Percentiles rank a stretch among this genome's conserved stretches.
phyloP scores from a whole-genome alignment of 2,888 invertebrate species.

The Idaea biselata region DNA sequence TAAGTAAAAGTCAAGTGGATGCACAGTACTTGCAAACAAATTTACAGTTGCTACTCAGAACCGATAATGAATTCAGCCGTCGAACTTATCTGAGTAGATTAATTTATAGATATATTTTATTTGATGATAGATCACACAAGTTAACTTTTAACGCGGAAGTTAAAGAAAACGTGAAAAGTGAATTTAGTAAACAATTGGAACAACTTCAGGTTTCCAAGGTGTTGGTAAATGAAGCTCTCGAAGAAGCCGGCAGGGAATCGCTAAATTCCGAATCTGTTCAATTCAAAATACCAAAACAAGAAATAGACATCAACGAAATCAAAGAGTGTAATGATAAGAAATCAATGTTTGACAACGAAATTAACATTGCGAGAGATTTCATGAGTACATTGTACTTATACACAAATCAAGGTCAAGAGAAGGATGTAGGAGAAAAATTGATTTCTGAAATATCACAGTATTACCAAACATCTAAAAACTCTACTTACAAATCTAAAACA shows the following conservation, averaged over 20 bases:
- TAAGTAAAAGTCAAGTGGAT: background rate
- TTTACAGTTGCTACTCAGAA: background rate
- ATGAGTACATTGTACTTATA: background rate
- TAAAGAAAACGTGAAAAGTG: background rate
- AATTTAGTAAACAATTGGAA: background rate
- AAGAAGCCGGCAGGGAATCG: background rate
- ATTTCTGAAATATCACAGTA: background rate
- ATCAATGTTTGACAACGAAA: background rate
- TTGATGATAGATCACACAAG: background rate
- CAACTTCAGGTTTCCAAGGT: background rate
- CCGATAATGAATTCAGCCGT: background rate
- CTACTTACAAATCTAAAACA: background rate
- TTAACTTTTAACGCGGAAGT: background rate
- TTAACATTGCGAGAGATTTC: background rate
- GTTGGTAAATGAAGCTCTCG: background rate
- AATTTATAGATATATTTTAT: background rate
- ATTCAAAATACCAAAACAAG: background rate
- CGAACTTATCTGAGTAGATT: background rate
- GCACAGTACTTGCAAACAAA: background rate
- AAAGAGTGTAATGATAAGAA: background rate
- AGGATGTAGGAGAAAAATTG: background rate
- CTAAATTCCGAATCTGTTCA: background rate
- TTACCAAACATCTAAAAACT: background rate
- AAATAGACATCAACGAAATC: slow-evolving; percentile 2
- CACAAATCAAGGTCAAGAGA: slow-evolving; percentile 3